Evolutionary conservation across 2,888 invertebrate species (phyloP), one percentile per base, ranked within the genome.

Genomic region (Eurytoma californica): DNA sequence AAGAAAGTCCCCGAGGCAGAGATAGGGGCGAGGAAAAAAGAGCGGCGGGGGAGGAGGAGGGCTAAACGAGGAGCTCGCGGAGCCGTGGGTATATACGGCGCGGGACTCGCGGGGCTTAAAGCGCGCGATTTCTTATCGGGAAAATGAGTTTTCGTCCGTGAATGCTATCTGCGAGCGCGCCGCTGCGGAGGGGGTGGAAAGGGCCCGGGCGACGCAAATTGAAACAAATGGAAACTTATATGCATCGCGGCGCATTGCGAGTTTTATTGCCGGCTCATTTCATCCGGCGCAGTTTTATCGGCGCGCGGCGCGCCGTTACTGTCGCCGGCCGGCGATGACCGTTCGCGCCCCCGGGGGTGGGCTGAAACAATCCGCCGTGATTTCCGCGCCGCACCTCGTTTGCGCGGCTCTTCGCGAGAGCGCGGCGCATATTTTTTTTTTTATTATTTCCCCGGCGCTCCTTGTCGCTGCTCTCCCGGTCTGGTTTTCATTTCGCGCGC

Each of bases 161-260:
- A 73, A 63, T 75, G 70, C 66, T 67, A 77, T 77, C 78, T 63
- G 61, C 28, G 39, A 39, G 47, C 14, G 55, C 57, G 2, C n/a
- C 28, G 49, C 13, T 18, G 39, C 67, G 14, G 18, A 24, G 0
- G 51, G 28, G 20, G 13, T 4, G 47, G 47, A 60, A 49, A 70
- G 24, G 20, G 30, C 28, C 18, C 12, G 30, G 63, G 74, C 82
- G 81, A 82, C 81, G 81, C 83, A 87, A 88, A 88, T 88, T 88
- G 88, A 88, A 88, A 89, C 86, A 87, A 88, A 88, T 87, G 85
- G 84, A 82, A 86, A 86, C 84, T 87, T 86, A 85, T 87, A 86
- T 87, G 86, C 85, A 86, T 85, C 86, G 83, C 80, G 82, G 84
- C 83, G 83, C 84, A 85, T 88, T 86, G 82, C 83, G 83, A 83